Percentiles rank a stretch among this genome's conserved stretches.
Evolutionary conservation across 2,113 vertebrate species (phyloP).

Genomic region (Patagioenas fasciata): DNA sequence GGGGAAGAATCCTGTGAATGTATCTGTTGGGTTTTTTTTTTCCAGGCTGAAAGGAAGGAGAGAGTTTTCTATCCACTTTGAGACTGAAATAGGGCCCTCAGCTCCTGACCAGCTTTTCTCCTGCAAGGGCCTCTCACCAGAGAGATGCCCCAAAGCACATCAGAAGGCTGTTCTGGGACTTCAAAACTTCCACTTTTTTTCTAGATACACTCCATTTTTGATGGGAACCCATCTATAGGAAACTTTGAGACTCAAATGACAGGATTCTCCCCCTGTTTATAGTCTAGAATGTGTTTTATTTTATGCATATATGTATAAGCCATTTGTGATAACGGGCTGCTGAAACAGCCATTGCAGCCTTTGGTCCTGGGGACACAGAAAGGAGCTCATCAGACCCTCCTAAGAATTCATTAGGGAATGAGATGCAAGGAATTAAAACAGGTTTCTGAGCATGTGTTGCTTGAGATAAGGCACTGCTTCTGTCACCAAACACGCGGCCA

Average conservation of each 20-base stretch:
- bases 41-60: background rate
- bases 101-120: background rate
- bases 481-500: background rate
- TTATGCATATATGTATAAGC: background rate
- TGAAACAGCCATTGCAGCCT: background rate
- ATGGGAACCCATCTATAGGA: background rate
- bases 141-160: background rate
- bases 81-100: background rate
- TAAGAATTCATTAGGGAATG: background rate
- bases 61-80: background rate
- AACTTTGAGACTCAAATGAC: background rate
- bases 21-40: background rate
- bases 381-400: background rate
- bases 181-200: background rate
- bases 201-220: background rate
- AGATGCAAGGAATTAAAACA: background rate
- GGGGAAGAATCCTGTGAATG: background rate
- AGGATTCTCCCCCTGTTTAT: background rate
- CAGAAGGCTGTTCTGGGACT: background rate
- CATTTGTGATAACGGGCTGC: background rate
- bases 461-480: background rate
- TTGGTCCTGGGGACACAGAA: background rate
- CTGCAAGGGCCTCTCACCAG: background rate
- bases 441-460: background rate
- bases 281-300: background rate